Base-by-base conservation (phyloP, 2,888 invertebrate genomes). In the Mythimna lalbum region DNA sequence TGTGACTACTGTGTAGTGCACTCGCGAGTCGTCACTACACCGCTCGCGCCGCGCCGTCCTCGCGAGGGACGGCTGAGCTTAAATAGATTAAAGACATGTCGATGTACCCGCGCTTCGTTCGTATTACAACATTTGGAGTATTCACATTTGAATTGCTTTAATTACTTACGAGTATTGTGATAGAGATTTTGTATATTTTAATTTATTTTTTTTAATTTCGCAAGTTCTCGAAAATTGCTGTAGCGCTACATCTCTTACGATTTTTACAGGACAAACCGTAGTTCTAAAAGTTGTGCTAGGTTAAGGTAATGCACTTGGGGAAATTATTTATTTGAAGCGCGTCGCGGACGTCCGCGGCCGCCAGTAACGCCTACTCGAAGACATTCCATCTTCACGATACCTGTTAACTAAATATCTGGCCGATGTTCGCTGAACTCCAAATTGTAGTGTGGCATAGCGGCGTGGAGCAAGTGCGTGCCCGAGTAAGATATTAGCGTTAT, bases 91-190 rank as follows among this genome's bases (percentile, higher is more conserved):
- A 87, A 87, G 86, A 87, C 84, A 83, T 83, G 85, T 87, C 89
- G 87, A 85, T 85, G 88, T 87, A 86, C 89, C 90, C 92, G 93
- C 93, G 93, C 93, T 92, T 92, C 90, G 90, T 92, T 92, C 90
- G 92, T 93, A 93, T 93, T 92, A 92, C 94, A 91, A 94, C 92
- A 90, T 94, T 94, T 93, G 94, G 94, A 95, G 95, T 95, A 95
- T 95, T 95, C 95, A 95, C 95, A 95, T 92, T 93, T 94, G 94
- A 94, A 95, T 95, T 92, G 96, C 96, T 96, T 96, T 95, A 96
- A 95, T 95, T 96, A 95, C 95, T 95, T 96, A 95, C 96, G 95
- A 95, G 95, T 95, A 95, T 96, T 96, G 96, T 95, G 96, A 95
- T 96, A 96, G 96, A 96, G 95, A 95, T 96, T 95, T 95, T 96